Conservation (phyloP, 2,113 vertebrate genomes). For the Lates calcarifer region DNA sequence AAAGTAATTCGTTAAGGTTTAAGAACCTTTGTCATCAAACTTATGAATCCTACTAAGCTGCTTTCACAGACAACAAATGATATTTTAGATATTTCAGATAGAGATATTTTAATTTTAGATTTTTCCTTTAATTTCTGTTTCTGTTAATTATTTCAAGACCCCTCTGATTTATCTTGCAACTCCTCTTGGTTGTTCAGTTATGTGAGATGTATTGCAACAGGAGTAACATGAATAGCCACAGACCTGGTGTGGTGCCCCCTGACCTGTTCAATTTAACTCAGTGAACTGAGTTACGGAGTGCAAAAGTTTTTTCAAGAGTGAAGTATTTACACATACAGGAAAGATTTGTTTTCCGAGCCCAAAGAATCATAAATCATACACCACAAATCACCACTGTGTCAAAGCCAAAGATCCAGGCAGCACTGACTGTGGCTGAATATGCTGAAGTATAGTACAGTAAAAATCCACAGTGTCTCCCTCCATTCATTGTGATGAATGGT, state of each 20-base stretch:
- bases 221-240: neutral
- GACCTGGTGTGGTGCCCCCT: neutral
- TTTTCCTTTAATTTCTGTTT: neutral
- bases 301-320: neutral
- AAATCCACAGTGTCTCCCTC: slow-evolving; percentile 50
- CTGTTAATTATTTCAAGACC: neutral
- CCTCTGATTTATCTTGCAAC: neutral
- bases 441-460: slow-evolving; percentile 37
- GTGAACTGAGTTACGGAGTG: neutral
- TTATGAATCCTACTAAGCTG: no score
- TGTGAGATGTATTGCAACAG: neutral
- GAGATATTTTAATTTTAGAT: no score
- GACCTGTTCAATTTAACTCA: slow-evolving; percentile 1
- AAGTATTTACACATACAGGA: slow-evolving; percentile 55
- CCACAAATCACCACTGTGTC: slow-evolving; percentile 43
- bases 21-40: no score
- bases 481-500: slow-evolving; percentile 74
- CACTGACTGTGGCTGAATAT: slow-evolving; percentile 44
- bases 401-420: slow-evolving; percentile 46
- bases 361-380: slow-evolving; percentile 69
- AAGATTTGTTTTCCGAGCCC: slow-evolving; percentile 37
- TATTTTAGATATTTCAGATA: no score
- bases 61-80: no score
- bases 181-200: no score
- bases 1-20: no score